These are phyloP conservation scores for Resseliella maxima DNA, from an alignment of 2,888 invertebrate genomes.

Conservation along the genomic window DNA sequence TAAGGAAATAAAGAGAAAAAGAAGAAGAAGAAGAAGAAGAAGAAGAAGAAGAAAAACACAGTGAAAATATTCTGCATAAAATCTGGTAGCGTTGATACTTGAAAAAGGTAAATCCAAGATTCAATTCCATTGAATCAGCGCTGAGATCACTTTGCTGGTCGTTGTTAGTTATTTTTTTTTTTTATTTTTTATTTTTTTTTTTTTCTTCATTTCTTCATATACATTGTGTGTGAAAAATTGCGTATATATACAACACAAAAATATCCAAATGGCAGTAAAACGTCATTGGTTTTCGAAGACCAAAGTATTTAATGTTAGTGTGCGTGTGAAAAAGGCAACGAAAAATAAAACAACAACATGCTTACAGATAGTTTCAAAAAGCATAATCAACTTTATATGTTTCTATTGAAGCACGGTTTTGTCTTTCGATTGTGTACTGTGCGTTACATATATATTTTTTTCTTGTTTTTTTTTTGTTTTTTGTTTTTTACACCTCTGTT, in stretches of 20 bases:
- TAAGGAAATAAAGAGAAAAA: no score
- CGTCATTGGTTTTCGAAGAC: slow-evolving; percentile 5
- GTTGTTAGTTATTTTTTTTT: background rate
- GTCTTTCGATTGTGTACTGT: background rate
- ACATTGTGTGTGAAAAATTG: slow-evolving; percentile 48
- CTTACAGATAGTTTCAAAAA: slow-evolving; percentile 35
- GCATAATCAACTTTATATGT: slow-evolving; percentile 13
- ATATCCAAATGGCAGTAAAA: background rate
- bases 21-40: no score
- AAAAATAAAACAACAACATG: background rate
- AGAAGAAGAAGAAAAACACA: no score
- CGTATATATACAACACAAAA: background rate
- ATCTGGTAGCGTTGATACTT: background rate
- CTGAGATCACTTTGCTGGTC: background rate
- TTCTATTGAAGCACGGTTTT: background rate
- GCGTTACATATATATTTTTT: no score
- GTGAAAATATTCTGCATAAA: no score
- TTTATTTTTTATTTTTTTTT: background rate
- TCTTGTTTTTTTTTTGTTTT: no score
- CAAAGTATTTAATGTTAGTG: background rate
- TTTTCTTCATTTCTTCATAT: no score
- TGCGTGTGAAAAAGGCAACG: slow-evolving; percentile 41
- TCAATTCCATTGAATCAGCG: slow-evolving; percentile 6
- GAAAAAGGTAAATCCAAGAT: slow-evolving; percentile 32
- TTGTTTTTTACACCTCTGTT: background rate